Conservation (phyloP, 2,113 vertebrate genomes). For the Indicator maculatus region DNA sequence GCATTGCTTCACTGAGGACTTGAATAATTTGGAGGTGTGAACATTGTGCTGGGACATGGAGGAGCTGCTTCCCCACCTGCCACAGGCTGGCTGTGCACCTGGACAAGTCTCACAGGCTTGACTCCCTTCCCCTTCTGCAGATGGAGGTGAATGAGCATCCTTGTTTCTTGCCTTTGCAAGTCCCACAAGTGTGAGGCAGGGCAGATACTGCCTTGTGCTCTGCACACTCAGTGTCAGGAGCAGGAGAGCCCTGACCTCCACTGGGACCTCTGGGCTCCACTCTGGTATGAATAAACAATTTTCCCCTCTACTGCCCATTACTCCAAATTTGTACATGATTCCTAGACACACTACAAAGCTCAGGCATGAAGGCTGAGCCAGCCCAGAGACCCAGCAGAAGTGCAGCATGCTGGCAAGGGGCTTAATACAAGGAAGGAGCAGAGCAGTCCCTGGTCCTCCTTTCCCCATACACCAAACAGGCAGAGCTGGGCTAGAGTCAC, state of each 20-base stretch:
- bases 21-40: not conserved
- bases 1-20: not conserved
- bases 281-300: not conserved
- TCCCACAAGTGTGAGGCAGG: not conserved
- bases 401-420: rapidly evolving
- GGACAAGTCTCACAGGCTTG: not conserved
- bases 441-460: not conserved
- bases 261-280: not conserved
- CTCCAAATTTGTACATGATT: not conserved
- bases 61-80: not conserved
- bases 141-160: not conserved
- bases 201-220: not conserved
- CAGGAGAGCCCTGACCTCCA: not conserved
- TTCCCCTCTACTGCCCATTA: not conserved
- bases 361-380: not conserved
- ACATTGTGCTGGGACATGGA: not conserved
- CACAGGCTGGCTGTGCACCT: not conserved
- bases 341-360: not conserved
- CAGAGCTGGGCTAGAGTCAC: rapidly evolving
- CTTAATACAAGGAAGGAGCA: not conserved
- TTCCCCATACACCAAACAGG: not conserved
- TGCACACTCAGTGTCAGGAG: not conserved
- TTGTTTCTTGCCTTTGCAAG: not conserved
- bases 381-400: not conserved
- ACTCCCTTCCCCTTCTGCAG: not conserved